Evolutionary conservation across 2,113 vertebrate species (phyloP).

Genomic region (Tyto alba): DNA sequence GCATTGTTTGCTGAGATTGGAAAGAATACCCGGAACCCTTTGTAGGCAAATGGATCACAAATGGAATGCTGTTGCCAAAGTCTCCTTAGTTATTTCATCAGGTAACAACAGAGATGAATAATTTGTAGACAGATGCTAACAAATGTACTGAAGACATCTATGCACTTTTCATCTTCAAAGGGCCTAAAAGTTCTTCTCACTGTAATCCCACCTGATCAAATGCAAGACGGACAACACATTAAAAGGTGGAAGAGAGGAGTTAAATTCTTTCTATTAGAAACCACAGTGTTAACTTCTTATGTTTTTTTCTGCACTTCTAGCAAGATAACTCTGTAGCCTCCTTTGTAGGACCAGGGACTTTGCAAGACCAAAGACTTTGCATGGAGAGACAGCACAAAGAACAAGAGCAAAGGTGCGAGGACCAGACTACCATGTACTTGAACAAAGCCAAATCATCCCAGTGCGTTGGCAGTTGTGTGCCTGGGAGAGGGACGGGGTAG

Average conservation of each 20-base stretch:
- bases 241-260: background rate
- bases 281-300: background rate
- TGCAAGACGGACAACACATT: background rate
- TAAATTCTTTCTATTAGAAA: background rate
- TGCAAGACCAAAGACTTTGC: background rate
- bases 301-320: background rate
- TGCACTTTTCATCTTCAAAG: background rate
- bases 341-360: background rate
- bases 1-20: background rate
- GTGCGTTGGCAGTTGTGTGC: background rate
- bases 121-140: background rate
- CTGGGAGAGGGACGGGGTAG: background rate
- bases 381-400: background rate
- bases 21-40: background rate
- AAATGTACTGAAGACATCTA: background rate
- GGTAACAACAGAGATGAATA: background rate
- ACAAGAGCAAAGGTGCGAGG: background rate
- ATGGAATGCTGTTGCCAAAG: background rate
- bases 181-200: background rate
- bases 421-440: too few species aligned
- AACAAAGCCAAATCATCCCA: background rate
- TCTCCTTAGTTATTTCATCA: background rate
- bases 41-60: background rate
- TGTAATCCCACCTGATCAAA: background rate
- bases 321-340: background rate